Conservation (phyloP, 2,797 vertebrate species). For the Lemur catta region DNA sequence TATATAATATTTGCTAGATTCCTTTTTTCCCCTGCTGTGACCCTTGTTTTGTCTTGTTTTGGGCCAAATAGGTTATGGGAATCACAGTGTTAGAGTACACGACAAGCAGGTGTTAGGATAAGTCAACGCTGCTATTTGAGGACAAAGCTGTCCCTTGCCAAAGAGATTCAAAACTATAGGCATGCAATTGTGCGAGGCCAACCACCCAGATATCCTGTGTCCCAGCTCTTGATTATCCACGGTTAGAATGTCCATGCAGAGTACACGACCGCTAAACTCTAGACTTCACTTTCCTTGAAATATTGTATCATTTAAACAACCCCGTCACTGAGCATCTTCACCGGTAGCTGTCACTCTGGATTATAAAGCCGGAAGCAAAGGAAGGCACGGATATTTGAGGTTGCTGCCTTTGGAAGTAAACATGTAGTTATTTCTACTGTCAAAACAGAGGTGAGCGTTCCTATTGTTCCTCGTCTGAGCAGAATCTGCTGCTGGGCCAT, state of each 20-base stretch:
- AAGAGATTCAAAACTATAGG: not conserved
- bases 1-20: not conserved
- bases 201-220: rapidly evolving
- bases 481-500: not conserved
- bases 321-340: not conserved
- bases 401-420: not conserved
- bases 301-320: no score
- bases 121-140: rapidly evolving
- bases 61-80: not conserved
- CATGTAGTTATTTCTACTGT: not conserved
- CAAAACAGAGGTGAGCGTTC: not conserved
- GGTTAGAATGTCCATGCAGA: not conserved
- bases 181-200: rapidly evolving
- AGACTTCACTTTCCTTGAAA: not conserved
- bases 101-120: not conserved
- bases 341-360: not conserved
- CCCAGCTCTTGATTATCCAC: rapidly evolving
- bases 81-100: not conserved
- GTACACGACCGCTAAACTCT: not conserved
- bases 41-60: not conserved
- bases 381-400: not conserved
- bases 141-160: not conserved
- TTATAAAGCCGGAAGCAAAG: not conserved
- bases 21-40: not conserved
- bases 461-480: not conserved